Evolutionary conservation across 1,140 invertebrate genomes (phyloP).

Genomic region (Cataglyphis hispanica): DNA sequence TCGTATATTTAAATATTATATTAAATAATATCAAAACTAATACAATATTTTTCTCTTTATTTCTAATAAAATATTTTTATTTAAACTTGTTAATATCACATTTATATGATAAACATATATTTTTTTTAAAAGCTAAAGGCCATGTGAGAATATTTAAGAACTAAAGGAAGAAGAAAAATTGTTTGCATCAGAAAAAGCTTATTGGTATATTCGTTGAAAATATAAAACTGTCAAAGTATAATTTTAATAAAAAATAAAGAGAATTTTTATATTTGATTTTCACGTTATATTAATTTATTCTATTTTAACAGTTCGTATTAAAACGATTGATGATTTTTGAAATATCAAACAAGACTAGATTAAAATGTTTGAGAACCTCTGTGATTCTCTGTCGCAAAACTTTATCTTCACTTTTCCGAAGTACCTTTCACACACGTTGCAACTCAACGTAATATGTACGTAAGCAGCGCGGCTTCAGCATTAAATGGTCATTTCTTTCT

Average conservation of each 20-base stretch:
- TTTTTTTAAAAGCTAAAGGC: not conserved
- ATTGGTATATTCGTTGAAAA: not conserved
- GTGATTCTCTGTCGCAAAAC: not conserved
- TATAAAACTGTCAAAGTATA: not conserved
- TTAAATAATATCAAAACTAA: slow-evolving; percentile 4
- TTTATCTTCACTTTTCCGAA: slow-evolving; percentile 35
- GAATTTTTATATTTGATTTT: not conserved
- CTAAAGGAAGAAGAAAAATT: no score
- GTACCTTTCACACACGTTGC: slow-evolving; percentile 31
- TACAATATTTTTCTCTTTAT: not conserved
- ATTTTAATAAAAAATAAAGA: not conserved
- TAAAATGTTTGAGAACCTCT: slow-evolving; percentile 1
- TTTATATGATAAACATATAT: not conserved
- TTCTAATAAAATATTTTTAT: not conserved
- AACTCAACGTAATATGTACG: slow-evolving; percentile 37
- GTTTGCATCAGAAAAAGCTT: no score
- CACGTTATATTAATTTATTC: not conserved
- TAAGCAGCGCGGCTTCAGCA: slow-evolving; percentile 41
- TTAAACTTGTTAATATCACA: not conserved
- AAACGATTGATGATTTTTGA: not conserved
- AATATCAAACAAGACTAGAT: not conserved
- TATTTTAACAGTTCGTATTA: not conserved
- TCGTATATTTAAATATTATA: not conserved
- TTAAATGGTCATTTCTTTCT: slow-evolving; percentile 60
- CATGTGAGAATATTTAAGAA: no score